Base-by-base conservation (phyloP, 2,797 vertebrate species). In the Poeciliopsis turneri region DNA sequence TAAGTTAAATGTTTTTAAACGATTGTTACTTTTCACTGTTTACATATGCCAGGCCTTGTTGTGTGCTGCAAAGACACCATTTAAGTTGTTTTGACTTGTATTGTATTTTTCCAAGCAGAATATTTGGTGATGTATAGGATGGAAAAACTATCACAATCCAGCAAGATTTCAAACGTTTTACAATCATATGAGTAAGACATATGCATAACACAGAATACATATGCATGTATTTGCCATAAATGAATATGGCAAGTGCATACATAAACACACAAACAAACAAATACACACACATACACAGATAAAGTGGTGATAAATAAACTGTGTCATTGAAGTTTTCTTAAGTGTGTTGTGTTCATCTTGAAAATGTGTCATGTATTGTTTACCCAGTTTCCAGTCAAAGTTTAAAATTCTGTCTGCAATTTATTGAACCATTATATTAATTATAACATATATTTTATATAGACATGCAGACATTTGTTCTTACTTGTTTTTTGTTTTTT, bases 281-380 rank as follows among this genome's bases (percentile, higher is more conserved):
- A 64, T 77, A 83, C 80, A 87, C 74, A 86, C 69, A 39, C 6
- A 81, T 79, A 88, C 77, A 87, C 86, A 91, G 88, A 87, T 91
- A 82, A 91, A 94, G 84, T 91, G 92, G 91, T 94, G 90, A 93
- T 94, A 87, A 94, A 94, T 95, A 95, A 95, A 94, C 87, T 80
- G 89, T 95, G 92, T 94, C 88, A 92, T 91, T 91, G 80, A 93
- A 93, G 82, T 88, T 84, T 74, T 91, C 33, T 80, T 80, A 80
- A 78, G 90, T 93, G 92, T 95, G 88, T 90, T 74, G 59, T 46
- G 28, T 88, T 84, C 20, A 70, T 64, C 43, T 61, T 73, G 41
- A 18, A 84, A 81, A 70, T 71, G 30, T 49, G 28, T 23, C 12
- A n/a, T 66, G 61, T 23, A 70, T 25, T 25, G 18, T 74, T 81